A percentile compares a stretch with the other conserved stretches of the same genome.
Evolutionary conservation across 1,140 invertebrate genomes (phyloP).

Genomic region (Neodiprion virginianus): DNA sequence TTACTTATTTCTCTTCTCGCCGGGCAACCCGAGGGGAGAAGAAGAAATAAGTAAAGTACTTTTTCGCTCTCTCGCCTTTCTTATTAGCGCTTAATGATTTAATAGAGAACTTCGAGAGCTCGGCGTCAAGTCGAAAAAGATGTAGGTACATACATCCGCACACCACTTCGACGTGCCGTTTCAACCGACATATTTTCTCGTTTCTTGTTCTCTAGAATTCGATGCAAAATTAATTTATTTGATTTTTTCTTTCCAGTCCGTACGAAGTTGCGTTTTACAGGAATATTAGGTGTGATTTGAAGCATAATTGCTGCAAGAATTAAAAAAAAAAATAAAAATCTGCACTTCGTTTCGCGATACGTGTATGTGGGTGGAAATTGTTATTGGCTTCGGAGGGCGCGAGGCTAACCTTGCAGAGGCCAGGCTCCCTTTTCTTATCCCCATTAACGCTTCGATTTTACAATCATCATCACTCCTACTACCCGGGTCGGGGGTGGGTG

Average conservation of each 20-base stretch:
- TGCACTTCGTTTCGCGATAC: background rate
- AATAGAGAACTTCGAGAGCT: background rate
- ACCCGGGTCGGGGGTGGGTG: background rate
- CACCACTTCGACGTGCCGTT: too few relatives aligned
- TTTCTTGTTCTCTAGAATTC: too few relatives aligned
- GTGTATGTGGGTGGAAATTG: background rate
- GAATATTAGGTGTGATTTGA: too few relatives aligned
- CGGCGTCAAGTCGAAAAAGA: background rate
- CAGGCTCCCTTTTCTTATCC: conserved; percentile 8
- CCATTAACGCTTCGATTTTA: conserved; percentile 14
- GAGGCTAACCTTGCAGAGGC: too few relatives aligned
- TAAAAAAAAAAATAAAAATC: background rate
- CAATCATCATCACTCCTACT: conserved; percentile 15
- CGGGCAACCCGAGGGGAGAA: background rate
- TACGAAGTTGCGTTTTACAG: too few relatives aligned
- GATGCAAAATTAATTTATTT: too few relatives aligned
- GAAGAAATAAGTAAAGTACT: conserved; percentile 5
- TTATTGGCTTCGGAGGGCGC: too few relatives aligned
- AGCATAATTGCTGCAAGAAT: background rate
- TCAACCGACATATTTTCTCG: too few relatives aligned
- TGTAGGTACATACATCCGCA: too few relatives aligned
- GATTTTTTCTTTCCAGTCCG: too few relatives aligned
- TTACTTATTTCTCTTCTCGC: conserved; percentile 45
- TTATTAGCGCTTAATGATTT: conserved; percentile 1
- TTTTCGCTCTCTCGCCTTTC: conserved; percentile 2